Base-by-base conservation (phyloP, 2,888 invertebrate genomes). In the Drosophila anomelani region DNA sequence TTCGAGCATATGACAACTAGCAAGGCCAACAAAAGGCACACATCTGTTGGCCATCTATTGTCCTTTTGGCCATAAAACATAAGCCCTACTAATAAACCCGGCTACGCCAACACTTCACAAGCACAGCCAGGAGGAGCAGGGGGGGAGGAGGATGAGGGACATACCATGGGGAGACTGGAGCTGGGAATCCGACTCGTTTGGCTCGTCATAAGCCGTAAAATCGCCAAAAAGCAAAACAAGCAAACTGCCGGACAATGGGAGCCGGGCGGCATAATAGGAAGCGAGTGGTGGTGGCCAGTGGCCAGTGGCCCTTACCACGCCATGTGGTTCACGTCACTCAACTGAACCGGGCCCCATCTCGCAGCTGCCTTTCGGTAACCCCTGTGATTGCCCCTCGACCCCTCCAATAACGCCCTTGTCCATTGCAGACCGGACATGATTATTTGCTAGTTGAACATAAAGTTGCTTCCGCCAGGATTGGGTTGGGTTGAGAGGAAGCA, bases 121-220 rank as follows among this genome's bases (percentile, higher is more conserved):
- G 62, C 60, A 60, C 63, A 62, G 38, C 68, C 63, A 67, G 38
- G 62, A 23, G 39, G 20, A 20, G 20, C 20, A 23, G 23, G 29
- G 17, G 0, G 9, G 6, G 12, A 13, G 17, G 17, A 13, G 46
- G 26, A 29, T 17, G 38, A 49, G 59, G 44, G 29, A 20, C 62
- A 69, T 63, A 66, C 47, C 47, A 64, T 53, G 2, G 46, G 36
- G 26, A 34, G 54, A 36, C 46, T 46, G 20, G 23, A 4, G 15
- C 44, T 44, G 44, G 44, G 0, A 44, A 23, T 26, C 23, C 34
- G 56, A 60, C 53, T 55, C 59, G 72, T 68, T 68, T 74, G 77
- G 86, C 86, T 83, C 79, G 82, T 80, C 80, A 87, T 89, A 89
- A 85, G 88, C 85, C 89, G 85, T 89, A 81, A 89, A 85, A 89